These are phyloP conservation scores for Gymnothorax javanicus DNA, from an alignment of 2,797 vertebrate genomes.

Conservation along the genomic window DNA sequence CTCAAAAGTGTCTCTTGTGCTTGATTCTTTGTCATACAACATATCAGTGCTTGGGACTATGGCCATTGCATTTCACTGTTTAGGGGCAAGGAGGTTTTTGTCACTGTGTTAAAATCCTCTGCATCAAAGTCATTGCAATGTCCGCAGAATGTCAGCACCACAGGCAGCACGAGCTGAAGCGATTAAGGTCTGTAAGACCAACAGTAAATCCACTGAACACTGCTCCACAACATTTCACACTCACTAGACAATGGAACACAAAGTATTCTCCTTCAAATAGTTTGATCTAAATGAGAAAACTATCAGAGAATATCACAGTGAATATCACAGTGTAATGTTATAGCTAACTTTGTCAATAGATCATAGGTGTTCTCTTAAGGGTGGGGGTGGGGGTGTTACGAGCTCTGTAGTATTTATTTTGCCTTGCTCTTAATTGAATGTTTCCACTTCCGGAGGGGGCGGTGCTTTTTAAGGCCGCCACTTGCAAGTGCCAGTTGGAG, in stretches of 20 bases:
- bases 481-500: too few relatives aligned
- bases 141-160: not conserved
- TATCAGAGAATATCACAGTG: too few relatives aligned
- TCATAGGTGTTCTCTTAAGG: too few relatives aligned
- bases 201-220: not conserved
- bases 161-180: not conserved
- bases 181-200: not conserved
- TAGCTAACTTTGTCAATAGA: too few relatives aligned
- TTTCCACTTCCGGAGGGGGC: too few relatives aligned
- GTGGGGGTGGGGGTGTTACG: too few relatives aligned
- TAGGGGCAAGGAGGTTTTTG: not conserved
- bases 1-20: not conserved
- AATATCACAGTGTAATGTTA: too few relatives aligned
- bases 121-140: conserved; percentile 38
- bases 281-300: conserved; percentile 12
- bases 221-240: conserved; percentile 15
- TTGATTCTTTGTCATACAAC: not conserved
- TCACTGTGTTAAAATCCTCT: conserved; percentile 44
- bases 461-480: too few relatives aligned
- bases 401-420: too few relatives aligned
- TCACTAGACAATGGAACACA: not conserved
- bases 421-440: too few relatives aligned
- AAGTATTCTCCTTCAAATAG: not conserved
- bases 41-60: not conserved
- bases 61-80: not conserved